Evolutionary conservation across 2,888 invertebrate species (phyloP), one percentile per base, ranked within the genome.

Genomic region (Pandemis corylana): DNA sequence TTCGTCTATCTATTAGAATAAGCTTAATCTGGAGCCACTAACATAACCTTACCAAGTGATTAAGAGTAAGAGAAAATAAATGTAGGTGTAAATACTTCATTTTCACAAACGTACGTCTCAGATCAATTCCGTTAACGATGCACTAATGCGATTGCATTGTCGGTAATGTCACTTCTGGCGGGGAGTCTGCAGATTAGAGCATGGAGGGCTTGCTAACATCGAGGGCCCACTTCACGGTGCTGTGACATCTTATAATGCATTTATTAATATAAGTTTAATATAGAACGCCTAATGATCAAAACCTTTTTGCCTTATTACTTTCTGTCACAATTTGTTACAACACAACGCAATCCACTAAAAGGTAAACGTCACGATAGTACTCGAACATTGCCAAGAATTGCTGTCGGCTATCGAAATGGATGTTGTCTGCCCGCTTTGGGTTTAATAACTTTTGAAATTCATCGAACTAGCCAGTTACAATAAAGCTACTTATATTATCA

Each of bases 111-210:
- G 20, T 15, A 20, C 46, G 44, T 61, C 65, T 75, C 63, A 68
- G 53, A 46, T 71, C 75, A 63, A 71, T 78, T 76, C 67, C 46
- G 56, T 85, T 93, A 94, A 94, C 92, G 93, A 92, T 89, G 84
- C 87, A 84, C 85, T 94, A 94, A 93, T 94, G 93, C 93, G 87
- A 89, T 93, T 92, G 87, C 84, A 89, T 83, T 94, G 93, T 94
- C 88, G 79, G 66, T 44, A 63, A 66, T 71, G 65, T 70, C 64
- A 88, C 86, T 88, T 90, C 87, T 85, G 82, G 78, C 77, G 77
- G 79, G 81, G 83, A 82, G 83, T 76, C 74, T 66, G 41, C 61
- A 63, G 59, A 64, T 63, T 64, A 68, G 53, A n/a, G 1, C 5
- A 89, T 87, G 80, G 83, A 62, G 62, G 42, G 59, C 59, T 28